Percentiles rank a stretch among this genome's conserved stretches.
phyloP scores from a whole-genome alignment of 2,888 invertebrate genomes.

The Nesidiocoris tenuis region DNA sequence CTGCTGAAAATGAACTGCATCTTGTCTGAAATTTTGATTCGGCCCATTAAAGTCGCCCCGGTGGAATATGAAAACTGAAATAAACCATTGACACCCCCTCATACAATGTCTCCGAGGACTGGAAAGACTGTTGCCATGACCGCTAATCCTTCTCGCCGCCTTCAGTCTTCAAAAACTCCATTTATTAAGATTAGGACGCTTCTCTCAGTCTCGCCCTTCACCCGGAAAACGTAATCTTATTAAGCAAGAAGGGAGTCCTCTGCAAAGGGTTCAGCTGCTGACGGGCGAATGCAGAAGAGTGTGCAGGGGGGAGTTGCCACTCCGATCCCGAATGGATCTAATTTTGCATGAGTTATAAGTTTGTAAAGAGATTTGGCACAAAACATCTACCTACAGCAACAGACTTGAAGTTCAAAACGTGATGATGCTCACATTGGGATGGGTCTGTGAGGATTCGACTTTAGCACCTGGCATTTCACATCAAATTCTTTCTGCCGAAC shows the following conservation, averaged over 20 bases:
- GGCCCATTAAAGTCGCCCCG: background rate
- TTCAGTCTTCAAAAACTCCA: constrained; percentile 2
- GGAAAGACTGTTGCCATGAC: constrained; percentile 18
- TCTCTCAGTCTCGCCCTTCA: background rate
- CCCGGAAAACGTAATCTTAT: background rate
- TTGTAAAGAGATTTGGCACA: no score
- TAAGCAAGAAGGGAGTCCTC: background rate
- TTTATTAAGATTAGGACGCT: constrained; percentile 14
- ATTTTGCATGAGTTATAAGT: no score
- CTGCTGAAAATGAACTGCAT: no score
- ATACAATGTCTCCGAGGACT: background rate
- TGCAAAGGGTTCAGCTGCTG: background rate
- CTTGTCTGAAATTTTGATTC: background rate
- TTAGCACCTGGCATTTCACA: no score
- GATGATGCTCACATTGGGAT: no score
- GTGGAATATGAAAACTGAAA: background rate
- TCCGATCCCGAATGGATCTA: no score
- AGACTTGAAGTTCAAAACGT: no score
- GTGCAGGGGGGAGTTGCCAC: no score
- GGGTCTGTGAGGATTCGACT: no score
- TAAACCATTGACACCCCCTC: background rate
- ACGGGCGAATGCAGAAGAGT: no score
- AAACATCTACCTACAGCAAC: no score
- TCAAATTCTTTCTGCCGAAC: no score
- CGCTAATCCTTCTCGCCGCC: constrained; percentile 13